Evolutionary conservation across 2,113 vertebrate species (phyloP).

Genomic region (Ahaetulla prasina): DNA sequence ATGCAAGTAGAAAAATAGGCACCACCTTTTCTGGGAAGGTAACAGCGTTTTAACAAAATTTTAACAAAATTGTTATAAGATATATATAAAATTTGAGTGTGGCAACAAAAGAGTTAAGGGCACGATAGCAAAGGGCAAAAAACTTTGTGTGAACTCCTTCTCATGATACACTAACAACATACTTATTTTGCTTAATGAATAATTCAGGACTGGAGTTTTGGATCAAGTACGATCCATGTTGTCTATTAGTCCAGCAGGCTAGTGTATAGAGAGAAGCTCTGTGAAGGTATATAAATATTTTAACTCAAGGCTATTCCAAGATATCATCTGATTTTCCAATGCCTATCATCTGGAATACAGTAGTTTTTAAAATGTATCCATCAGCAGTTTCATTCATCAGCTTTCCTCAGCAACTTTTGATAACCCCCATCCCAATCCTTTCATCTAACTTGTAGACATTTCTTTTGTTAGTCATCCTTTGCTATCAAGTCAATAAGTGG

Average conservation of each 20-base stretch:
- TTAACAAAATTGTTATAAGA: no score
- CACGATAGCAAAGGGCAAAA: no score
- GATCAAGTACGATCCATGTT: neutral
- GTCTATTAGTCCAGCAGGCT: neutral
- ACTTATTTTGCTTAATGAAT: neutral
- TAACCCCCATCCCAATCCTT: neutral
- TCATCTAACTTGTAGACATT: neutral
- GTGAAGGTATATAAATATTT: neutral
- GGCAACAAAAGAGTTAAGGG: no score
- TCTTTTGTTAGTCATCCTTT: slow-evolving; percentile 9
- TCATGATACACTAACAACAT: neutral
- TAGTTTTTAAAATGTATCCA: neutral
- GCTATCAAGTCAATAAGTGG: slow-evolving; percentile 46
- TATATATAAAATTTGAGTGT: no score
- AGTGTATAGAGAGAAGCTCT: neutral
- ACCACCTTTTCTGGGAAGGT: no score
- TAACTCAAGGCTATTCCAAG: neutral
- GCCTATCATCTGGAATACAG: neutral
- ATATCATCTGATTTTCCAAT: neutral
- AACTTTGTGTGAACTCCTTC: neutral
- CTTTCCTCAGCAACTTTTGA: neutral
- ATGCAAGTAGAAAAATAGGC: no score
- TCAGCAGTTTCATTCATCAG: neutral
- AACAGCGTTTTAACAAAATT: no score
- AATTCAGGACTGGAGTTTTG: neutral